Percentiles rank a stretch among this genome's conserved stretches.
Conservation (phyloP, 35 echinoderm and acorn worm genomes). For the Holothuria glaberrima region DNA sequence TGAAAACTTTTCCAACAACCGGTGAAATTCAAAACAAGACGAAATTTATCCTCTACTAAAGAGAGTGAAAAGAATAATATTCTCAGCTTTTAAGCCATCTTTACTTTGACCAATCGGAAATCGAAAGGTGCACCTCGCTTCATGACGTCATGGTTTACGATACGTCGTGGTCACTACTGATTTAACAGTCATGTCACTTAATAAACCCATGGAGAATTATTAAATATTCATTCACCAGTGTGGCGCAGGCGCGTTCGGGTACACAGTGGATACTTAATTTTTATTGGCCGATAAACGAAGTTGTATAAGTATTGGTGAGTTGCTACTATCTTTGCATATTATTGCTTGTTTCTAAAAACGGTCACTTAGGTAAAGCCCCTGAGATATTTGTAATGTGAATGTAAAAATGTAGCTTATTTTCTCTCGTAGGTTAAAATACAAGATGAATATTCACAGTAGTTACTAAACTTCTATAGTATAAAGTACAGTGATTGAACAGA, state of each 20-base stretch:
- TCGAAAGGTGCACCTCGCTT: background rate
- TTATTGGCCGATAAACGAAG: conserved; percentile 42
- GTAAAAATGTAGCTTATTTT: no score
- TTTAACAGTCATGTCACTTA: conserved; percentile 46
- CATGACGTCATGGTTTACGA: conserved; percentile 42
- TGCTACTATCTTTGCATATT: no score
- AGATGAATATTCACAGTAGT: no score
- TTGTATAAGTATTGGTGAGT: background rate
- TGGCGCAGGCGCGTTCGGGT: background rate
- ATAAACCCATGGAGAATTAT: conserved; percentile 47
- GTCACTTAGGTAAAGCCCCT: no score
- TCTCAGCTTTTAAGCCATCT: background rate
- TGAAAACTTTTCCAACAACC: background rate
- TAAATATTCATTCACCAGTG: conserved; percentile 44
- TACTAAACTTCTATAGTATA: no score
- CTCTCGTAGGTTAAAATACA: no score
- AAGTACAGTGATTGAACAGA: no score
- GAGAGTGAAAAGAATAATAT: background rate
- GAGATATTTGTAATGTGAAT: no score
- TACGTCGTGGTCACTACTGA: conserved; percentile 48
- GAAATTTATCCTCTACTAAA: background rate
- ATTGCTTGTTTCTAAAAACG: no score
- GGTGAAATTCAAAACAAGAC: background rate
- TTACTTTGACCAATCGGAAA: conserved; percentile 43
- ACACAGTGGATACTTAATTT: conserved; percentile 40